Percentiles rank a stretch among this genome's conserved stretches.
Evolutionary conservation across 2,888 invertebrate genomes (phyloP).

Genomic region (Volucella inanis): DNA sequence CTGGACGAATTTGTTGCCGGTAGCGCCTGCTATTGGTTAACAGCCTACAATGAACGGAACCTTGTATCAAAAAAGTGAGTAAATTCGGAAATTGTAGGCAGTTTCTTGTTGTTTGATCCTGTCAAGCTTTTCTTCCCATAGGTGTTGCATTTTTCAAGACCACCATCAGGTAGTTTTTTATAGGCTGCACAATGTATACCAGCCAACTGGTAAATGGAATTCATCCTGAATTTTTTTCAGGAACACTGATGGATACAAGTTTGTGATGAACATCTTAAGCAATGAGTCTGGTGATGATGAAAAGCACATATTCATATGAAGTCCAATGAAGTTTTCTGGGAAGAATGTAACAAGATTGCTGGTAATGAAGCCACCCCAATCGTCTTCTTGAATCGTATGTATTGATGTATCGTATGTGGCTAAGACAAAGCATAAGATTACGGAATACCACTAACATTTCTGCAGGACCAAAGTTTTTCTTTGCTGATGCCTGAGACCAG

Average conservation of each 20-base stretch:
- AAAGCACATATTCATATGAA: constrained; percentile 87
- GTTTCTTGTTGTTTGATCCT: too few relatives aligned
- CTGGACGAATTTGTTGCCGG: too few relatives aligned
- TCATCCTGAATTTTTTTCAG: constrained; percentile 84
- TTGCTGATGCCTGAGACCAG: constrained; percentile 85
- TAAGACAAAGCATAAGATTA: constrained; percentile 88
- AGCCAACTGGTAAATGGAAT: constrained; percentile 83
- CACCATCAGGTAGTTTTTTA: constrained; percentile 86
- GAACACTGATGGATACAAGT: constrained; percentile 85
- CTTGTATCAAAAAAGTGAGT: too few relatives aligned
- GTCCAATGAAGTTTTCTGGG: constrained; percentile 85
- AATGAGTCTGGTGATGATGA: constrained; percentile 77
- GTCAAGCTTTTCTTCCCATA: too few relatives aligned
- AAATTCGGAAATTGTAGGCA: too few relatives aligned
- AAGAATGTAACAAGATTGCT: constrained; percentile 86
- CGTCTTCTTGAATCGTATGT: constrained; percentile 92
- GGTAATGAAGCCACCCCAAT: constrained; percentile 90
- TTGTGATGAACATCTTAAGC: constrained; percentile 83
- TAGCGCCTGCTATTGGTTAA: too few relatives aligned
- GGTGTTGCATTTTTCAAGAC: constrained; percentile 85
- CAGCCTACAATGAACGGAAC: too few relatives aligned
- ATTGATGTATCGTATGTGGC: constrained; percentile 86
- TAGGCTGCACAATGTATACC: constrained; percentile 88
- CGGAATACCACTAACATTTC: constrained; percentile 85
- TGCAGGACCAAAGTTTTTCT: constrained; percentile 81